These are phyloP conservation scores for Fratercula arctica DNA, from an alignment of 2,797 vertebrate species.

Conservation along the genomic window DNA sequence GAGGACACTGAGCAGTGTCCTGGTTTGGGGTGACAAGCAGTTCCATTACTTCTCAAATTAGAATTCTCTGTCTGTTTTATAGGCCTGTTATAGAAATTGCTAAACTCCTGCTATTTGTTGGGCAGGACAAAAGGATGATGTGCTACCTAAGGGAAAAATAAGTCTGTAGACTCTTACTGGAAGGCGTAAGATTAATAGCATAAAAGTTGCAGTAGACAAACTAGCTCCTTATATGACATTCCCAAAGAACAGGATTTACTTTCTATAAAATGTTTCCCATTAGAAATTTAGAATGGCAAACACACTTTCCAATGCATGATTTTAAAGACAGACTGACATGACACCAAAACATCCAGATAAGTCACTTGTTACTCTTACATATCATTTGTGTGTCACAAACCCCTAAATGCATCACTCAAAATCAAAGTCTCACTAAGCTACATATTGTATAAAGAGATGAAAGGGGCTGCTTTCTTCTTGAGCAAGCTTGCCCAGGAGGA, in stretches of 20 bases:
- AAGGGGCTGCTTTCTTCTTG: not conserved
- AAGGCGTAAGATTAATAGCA: not conserved
- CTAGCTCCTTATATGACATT: not conserved
- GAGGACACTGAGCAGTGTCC: not conserved
- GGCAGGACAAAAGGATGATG: not conserved
- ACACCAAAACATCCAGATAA: not conserved
- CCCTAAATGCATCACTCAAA: not conserved
- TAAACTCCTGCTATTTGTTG: not conserved
- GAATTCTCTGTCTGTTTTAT: not conserved
- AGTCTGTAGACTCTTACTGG: not conserved
- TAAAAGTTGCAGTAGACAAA: not conserved
- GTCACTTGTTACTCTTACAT: not conserved
- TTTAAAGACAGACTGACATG: not conserved
- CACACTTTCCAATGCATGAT: not conserved
- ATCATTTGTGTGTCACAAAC: not conserved
- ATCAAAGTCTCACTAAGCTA: not conserved
- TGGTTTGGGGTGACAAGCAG: not conserved
- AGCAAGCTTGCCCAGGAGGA: not conserved
- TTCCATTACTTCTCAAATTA: not conserved
- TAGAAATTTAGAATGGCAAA: not conserved
- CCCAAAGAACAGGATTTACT: not conserved
- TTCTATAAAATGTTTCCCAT: not conserved
- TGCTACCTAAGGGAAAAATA: not conserved
- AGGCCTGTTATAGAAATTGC: not conserved
- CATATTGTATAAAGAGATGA: not conserved